Evolutionary conservation across 2,113 vertebrate species (phyloP).

Genomic region (Blennius ocellaris): DNA sequence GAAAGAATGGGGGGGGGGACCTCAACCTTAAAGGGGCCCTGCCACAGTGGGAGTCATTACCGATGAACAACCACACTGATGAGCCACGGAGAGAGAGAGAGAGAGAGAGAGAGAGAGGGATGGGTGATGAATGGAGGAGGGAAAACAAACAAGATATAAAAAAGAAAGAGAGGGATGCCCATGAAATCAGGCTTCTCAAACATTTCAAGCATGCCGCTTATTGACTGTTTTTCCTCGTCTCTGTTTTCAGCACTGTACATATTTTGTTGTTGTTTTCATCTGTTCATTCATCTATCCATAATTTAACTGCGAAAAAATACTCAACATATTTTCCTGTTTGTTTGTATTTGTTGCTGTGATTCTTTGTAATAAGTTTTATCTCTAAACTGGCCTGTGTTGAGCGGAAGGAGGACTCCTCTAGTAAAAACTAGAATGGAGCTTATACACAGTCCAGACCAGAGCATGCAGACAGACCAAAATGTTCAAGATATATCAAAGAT

Average conservation of each 20-base stretch:
- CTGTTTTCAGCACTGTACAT: slow-evolving; percentile 72
- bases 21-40: slow-evolving; percentile 86
- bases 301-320: slow-evolving; percentile 63
- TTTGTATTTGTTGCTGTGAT: slow-evolving; percentile 53
- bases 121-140: slow-evolving; percentile 55
- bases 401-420: slow-evolving; percentile 5
- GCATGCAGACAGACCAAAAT: neutral
- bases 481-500: neutral
- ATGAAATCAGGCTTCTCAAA: slow-evolving; percentile 77
- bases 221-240: slow-evolving; percentile 53
- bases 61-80: slow-evolving; percentile 84
- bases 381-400: slow-evolving; percentile 3
- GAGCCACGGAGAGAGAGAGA: slow-evolving; percentile 72
- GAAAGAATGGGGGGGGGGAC: slow-evolving; percentile 68
- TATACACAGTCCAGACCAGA: neutral
- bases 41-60: slow-evolving; percentile 89
- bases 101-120: slow-evolving; percentile 40
- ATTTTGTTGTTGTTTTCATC: slow-evolving; percentile 79
- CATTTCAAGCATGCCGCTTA: slow-evolving; percentile 71
- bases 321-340: slow-evolving; percentile 48
- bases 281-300: slow-evolving; percentile 71
- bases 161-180: slow-evolving; percentile 69
- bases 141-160: slow-evolving; percentile 82
- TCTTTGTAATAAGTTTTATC: slow-evolving; percentile 52
- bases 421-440: slow-evolving; percentile 8